A percentile compares a stretch with the other conserved stretches of the same genome.
Conservation (phyloP, 2,888 invertebrate species). For the Syrphus vitripennis region DNA sequence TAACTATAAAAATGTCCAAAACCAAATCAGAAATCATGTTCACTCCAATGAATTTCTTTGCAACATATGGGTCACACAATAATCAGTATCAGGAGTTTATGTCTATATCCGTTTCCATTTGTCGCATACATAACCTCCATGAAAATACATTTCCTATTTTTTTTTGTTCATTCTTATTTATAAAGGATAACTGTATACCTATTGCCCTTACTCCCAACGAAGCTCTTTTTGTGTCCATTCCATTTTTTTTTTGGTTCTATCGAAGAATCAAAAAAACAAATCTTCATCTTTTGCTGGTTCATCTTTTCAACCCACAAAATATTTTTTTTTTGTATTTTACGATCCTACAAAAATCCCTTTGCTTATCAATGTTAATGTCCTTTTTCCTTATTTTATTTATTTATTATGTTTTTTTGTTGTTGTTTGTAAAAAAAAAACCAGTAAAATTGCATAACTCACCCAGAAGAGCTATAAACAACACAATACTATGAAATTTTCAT, state of each 20-base stretch:
- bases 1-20: constrained; percentile 12
- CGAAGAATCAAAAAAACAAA: constrained; percentile 26
- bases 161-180: background rate
- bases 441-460: constrained; percentile 43
- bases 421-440: background rate
- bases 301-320: constrained; percentile 41
- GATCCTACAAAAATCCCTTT: constrained; percentile 29
- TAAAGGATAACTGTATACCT: background rate
- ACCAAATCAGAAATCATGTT: constrained; percentile 8
- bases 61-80: constrained; percentile 18
- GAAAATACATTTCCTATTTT: background rate
- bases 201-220: background rate
- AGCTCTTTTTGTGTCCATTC: background rate
- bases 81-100: constrained; percentile 14
- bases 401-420: constrained; percentile 12
- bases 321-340: constrained; percentile 28
- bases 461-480: constrained; percentile 27
- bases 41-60: background rate
- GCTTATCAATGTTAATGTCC: constrained; percentile 55
- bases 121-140: constrained; percentile 4
- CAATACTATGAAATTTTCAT: constrained; percentile 31
- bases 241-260: background rate
- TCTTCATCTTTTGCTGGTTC: constrained; percentile 39
- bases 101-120: constrained; percentile 8
- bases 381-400: constrained; percentile 17